Base-by-base conservation (phyloP, 2,113 vertebrate genomes). In the Proterorhinus semilunaris region DNA sequence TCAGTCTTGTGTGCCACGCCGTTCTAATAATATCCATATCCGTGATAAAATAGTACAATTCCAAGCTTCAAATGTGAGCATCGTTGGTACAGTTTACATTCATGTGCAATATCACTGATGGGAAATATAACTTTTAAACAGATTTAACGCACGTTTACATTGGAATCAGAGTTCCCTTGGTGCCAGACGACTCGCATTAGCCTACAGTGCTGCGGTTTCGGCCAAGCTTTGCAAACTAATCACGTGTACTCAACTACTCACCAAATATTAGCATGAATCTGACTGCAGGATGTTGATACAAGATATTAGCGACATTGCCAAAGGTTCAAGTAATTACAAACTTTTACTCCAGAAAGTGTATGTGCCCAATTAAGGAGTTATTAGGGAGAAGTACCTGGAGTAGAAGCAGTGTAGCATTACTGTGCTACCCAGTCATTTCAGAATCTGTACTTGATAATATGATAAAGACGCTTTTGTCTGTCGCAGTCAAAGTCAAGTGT, bases 201-300 rank as follows among this genome's bases (percentile, higher is more conserved):
- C 27, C 17, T 59, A 47, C 15, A 8, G 44, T 36, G 43, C 57
- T 47, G 43, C 10, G 76, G 59, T 57, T 66, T 66, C 65, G 46
- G 54, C 10, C 69, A 74, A 75, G 67, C 46, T 62, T 16, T 10
- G 45, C 36, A 66, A 51, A 73, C 62, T 69, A 43, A 64, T 71
- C 62, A 80, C 74, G 76, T 78, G 62, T 45, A 66, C 71, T 69
- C 43, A 49, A 53, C 54, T 45, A 66, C 71, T 69, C 43, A 49
- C 58, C 54, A 67, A 66, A 74, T 58, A 36, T 45, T 67, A 57
- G 13, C 27, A 21, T 68, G 47, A 71, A 66, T 66, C 65, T 63
- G 57, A 69, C 51, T 6, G 46, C 47, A 47, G 53, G 11, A 65
- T 17, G 44, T 69, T 47, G 8, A 51, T 43, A 15, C 50, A 49